Evolutionary conservation across 2,888 invertebrate genomes (phyloP), one percentile per base, ranked within the genome.

Genomic region (Phengaris arion): DNA sequence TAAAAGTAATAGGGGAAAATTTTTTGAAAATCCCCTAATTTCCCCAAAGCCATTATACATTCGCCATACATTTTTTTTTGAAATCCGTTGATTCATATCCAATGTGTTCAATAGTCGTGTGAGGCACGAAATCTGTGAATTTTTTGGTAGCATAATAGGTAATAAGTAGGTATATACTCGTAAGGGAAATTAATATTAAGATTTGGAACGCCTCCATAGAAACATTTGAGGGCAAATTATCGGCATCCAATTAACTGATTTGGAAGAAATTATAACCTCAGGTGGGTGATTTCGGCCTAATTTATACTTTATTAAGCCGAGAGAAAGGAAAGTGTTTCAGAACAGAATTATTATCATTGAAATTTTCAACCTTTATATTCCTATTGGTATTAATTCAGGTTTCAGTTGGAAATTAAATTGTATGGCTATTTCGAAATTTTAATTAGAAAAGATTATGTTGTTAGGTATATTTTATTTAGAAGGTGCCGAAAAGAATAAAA

Each of bases 231-330:
- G 72, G 10, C 54, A 54, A 72, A 72, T 72, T 13, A 72, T 54
- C 72, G 22, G 35, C 35, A 72, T 22, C 52, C 72, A 72, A 72
- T 72, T 72, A 72, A 48, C 70, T 70, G 64, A 70, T 22, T 70
- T 51, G 22, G 72, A 22, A 52, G 72, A 12, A 72, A 72, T 51
- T 45, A 52, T 72, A 54, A 45, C 72, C 72, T 72, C 22, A 52
- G 54, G 52, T 54, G 7, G 15, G 1, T 52, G 54, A 72, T 15
- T 52, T 52, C 45, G 54, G 6, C 22, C 22, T 13, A 35, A 52
- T 72, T 54, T 22, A 52, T 13, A 54, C 72, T 45, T 72, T 35
- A 35, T 54, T 4, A 54, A 22, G 72, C 54, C 54, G 8, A 6
- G 54, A 48, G 72, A 51, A 69, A 69, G 48, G 64, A 46, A 69